Base-by-base conservation (phyloP, 2,888 invertebrate genomes). In the Pseudococcus jackbeardsleyi region DNA sequence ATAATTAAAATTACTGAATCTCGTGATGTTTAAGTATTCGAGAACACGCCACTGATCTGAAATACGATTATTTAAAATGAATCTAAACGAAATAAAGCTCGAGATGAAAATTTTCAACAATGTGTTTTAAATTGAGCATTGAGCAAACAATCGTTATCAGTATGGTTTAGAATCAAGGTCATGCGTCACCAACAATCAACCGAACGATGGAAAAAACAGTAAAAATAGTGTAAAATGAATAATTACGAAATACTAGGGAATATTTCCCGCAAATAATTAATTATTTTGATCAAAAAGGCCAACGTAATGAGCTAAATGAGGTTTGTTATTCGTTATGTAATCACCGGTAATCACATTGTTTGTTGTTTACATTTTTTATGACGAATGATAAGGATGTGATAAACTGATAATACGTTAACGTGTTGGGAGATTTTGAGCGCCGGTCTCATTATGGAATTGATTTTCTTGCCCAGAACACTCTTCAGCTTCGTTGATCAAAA, bases 351-450 rank as follows among this genome's bases (percentile, higher is more conserved):
- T 33, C 26, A 33, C 26, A 33, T 33, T 79, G 79, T 79, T 79
- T 79, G 79, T 42, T 79, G 79, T 79, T 79, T 79, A 79, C 33
- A 33, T 8, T 7, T 7, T 42, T 22, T 42, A 26, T 39, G 33
- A 33, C 33, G 26, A 42, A 0, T 79, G 79, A 79, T 79, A 79
- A 79, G 79, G 79, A 79, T 79, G 79, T 79, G 79, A 79, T n/a
- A n/a, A n/a, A n/a, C n/a, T n/a, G n/a, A n/a, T 79, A 79, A 79
- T 42, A 42, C 79, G 79, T 79, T 19, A 79, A 79, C 79, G 79
- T 79, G 39, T 42, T 26, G 2, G 19, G n/a, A 42, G 17, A 26
- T 33, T 17, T 46, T 39, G 17, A 79, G 79, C 79, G 79, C 79
- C 79, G 79, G 79, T 26, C 33, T 72, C 79, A 79, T n/a, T 42